A percentile compares a stretch with the other conserved stretches of the same genome.
These are phyloP conservation scores for Dryobota labecula DNA, from an alignment of 2,888 invertebrate genomes.

Conservation along the genomic window DNA sequence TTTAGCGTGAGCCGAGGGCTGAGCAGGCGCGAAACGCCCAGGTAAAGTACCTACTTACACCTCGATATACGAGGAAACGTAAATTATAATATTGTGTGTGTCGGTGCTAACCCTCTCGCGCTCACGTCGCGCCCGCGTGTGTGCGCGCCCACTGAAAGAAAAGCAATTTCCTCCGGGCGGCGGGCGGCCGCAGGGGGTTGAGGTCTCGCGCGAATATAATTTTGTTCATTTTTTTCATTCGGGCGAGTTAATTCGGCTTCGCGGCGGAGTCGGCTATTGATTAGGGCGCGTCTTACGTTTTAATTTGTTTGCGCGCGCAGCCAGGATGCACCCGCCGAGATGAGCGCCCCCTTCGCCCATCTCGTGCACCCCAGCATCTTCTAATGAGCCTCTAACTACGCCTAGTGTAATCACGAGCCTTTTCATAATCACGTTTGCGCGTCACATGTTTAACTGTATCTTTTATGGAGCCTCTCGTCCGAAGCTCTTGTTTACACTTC, in stretches of 20 bases:
- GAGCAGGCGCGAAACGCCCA: slow-evolving; percentile 89
- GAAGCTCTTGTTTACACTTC: slow-evolving; percentile 68
- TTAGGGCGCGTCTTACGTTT: slow-evolving; percentile 91
- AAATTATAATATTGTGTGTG: slow-evolving; percentile 91
- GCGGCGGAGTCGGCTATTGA: slow-evolving; percentile 90
- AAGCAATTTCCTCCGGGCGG: slow-evolving; percentile 90
- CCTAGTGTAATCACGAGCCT: slow-evolving; percentile 83
- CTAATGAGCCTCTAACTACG: slow-evolving; percentile 88
- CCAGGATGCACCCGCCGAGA: slow-evolving; percentile 88
- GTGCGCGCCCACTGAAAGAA: slow-evolving; percentile 90
- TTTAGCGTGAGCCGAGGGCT: slow-evolving; percentile 89
- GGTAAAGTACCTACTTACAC: slow-evolving; percentile 90
- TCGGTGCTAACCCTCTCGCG: slow-evolving; percentile 89
- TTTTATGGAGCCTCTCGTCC: slow-evolving; percentile 54
- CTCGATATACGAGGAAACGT: slow-evolving; percentile 90
- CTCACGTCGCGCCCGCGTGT: slow-evolving; percentile 81
- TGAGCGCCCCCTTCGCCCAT: slow-evolving; percentile 76
- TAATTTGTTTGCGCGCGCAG: slow-evolving; percentile 91
- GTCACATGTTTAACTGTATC: slow-evolving; percentile 73
- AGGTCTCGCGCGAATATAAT: slow-evolving; percentile 90
- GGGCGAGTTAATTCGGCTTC: slow-evolving; percentile 90
- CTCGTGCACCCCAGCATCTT: slow-evolving; percentile 66
- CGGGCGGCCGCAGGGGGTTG: slow-evolving; percentile 79
- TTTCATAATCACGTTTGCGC: slow-evolving; percentile 79
- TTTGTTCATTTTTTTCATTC: slow-evolving; percentile 91